Base-by-base conservation (phyloP, 2,888 invertebrate species). In the Dynastes grantii region DNA sequence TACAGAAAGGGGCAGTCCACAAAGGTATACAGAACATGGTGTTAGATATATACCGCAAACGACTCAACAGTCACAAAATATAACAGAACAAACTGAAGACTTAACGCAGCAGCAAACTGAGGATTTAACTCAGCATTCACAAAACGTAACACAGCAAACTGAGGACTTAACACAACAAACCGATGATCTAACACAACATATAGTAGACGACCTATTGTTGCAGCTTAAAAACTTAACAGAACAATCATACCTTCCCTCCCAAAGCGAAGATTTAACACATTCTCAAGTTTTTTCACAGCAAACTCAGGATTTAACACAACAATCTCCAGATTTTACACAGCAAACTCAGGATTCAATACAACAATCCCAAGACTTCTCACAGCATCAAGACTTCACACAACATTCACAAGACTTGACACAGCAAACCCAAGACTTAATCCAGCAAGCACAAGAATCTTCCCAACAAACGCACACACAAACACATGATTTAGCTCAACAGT, bases 181-280 rank as follows among this genome's bases (percentile, higher is more conserved):
- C 75, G 37, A 65, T 16, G 22, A 55, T 51, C 9, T 67, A 29
- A 49, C n/a, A 8, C 78, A 49, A 53, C 78, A 71, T 22, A 22
- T 22, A 73, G 49, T 71, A 3, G 9, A 27, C 29, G 16, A 55
- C 32, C n/a, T 73, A 32, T 27, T 29, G 29, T 61, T 58, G 73
- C 61, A 32, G 84, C 81, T 73, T 63, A 78, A 82, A 78, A 83
- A 83, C 67, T 78, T 81, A 58, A 79, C 83, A 49, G 67, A 77
- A 37, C 70, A 78, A 68, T 58, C 77, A 9, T 32, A 71, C 5
- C 13, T 63, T 77, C 83, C 63, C 27, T 55, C 45, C 3, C 85
- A 85, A 11, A 32, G 40, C 82, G 85, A 88, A 84, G 86, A 87
- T 78, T 81, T 85, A 55, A 82, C 83, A 80, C 81, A 83, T 67